Base-by-base conservation (phyloP, 64 coral and sea anemone genomes). In the Stichodactyla helianthus region DNA sequence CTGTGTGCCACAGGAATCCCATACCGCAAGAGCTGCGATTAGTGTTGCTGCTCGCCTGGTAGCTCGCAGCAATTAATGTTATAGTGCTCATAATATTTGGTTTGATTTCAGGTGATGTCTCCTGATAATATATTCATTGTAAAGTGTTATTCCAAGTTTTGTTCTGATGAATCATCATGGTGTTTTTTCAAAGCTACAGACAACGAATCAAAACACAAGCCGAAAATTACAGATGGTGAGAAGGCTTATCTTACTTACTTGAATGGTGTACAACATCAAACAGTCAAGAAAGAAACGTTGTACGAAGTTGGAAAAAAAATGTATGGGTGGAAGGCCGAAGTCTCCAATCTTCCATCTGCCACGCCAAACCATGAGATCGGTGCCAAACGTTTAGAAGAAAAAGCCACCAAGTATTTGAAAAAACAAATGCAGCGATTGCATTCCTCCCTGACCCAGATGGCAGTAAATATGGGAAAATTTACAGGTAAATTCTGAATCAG, bases 381-480 rank as follows among this genome's bases (percentile, higher is more conserved):
- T 14, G 51, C 60, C 60, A 78, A 26, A 55, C 55, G 79, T 35
- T 57, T 88, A 55, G 51, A 55, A 52, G 55, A 79, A 50, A 88
- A 88, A 55, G 86, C 71, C 26, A 60, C 71, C 71, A 17, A 20
- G 10, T 74, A 78, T 77, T 87, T 87, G 50, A 25, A 56, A 79
- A 87, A 58, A 44, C 86, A 79, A 68, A 87, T 87, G 71, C 62
- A 87, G 54, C 71, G 55, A n/a, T 77, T 20, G 50, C 53, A 78
- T 20, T 87, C n/a, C 86, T 87, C 86, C 1, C 19, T 87, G 56
- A 59, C 86, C 54, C 86, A 87, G 50, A 50, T 58, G 68, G 71
- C 71, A 18, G 23, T 35, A 64, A 88, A 82, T 31, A 88, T 88
- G 87, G 87, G 77, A 61, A 88, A 88, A 56, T 55, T 63, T 54